These are phyloP conservation scores for Stegodyphus mimosarum DNA, from an alignment of 1,140 invertebrate genomes.

Conservation along the genomic window DNA sequence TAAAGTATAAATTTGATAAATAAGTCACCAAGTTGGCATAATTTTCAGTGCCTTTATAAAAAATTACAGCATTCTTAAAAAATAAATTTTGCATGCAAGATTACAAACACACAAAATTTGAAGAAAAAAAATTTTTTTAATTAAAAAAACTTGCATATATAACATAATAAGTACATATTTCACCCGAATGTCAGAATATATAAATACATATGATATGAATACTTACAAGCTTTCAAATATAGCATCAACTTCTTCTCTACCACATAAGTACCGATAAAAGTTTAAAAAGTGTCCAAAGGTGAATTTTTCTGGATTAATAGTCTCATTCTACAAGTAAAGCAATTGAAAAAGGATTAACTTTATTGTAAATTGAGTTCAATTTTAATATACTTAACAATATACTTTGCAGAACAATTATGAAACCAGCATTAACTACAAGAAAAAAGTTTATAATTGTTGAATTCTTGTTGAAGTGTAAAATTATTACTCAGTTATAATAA, in stretches of 20 bases:
- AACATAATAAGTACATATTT: neutral
- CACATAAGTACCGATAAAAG: constrained; percentile 91
- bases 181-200: neutral
- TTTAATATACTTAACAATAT: no score
- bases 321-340: constrained; percentile 76
- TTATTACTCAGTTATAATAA: no score
- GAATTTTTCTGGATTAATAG: constrained; percentile 87
- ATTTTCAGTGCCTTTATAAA: no score
- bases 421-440: neutral
- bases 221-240: constrained; percentile 88
- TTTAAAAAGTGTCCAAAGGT: constrained; percentile 93
- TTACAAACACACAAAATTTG: no score
- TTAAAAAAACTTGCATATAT: no score
- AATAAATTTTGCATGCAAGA: no score
- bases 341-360: neutral
- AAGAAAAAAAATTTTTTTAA: no score
- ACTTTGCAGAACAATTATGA: no score
- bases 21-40: no score
- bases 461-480: no score
- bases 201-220: neutral
- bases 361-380: neutral
- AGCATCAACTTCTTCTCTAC: constrained; percentile 87
- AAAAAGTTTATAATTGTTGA: neutral
- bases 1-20: no score
- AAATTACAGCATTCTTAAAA: no score